Evolutionary conservation across 2,113 vertebrate species (phyloP), one percentile per base, ranked within the genome.

Genomic region (Phylloscopus trochiloides): DNA sequence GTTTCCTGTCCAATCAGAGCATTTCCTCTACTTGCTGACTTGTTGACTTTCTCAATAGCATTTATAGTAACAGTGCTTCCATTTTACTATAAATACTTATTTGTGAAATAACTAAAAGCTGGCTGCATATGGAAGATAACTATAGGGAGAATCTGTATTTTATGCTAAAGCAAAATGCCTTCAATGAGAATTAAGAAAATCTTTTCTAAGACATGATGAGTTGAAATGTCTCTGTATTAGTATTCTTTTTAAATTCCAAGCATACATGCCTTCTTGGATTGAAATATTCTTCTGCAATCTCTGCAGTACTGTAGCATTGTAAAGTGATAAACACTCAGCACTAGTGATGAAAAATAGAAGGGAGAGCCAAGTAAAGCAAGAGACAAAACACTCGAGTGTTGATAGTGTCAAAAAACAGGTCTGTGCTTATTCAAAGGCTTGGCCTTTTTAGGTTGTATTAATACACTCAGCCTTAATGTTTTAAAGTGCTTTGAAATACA

Each of bases 1-100:
- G 50, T 90, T 96, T 95, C 70, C 87, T 93, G 91, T 77, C 88
- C 89, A 94, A 34, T 77, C 57, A 87, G 67, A 96, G 38, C 31
- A 63, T 66, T 74, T 91, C 77, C 54, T 88, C 86, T 86, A 57
- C 52, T 86, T 92, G 47, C 28, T 55, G 48, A 88, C 81, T 88
- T 93, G 71, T 85, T 87, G 57, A 75, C 71, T 93, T 86, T 84
- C 43, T 72, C 67, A 74, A 75, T 32, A 43, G 14, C 55, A 61
- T 75, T 88, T 87, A 51, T 68, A 58, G 45, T 62, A 89, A 70
- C 17, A 74, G 55, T 11, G 26, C 82, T 68, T 26, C 66, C 15
- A 68, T 70, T 85, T 77, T 84, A 48, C 75, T 92, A 38, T 38
- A 85, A 86, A 97, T 89, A 57, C 26, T n/a, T 61, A 92, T 83